phyloP scores from a whole-genome alignment of 2,113 vertebrate species.

The Atrichornis clamosus region DNA sequence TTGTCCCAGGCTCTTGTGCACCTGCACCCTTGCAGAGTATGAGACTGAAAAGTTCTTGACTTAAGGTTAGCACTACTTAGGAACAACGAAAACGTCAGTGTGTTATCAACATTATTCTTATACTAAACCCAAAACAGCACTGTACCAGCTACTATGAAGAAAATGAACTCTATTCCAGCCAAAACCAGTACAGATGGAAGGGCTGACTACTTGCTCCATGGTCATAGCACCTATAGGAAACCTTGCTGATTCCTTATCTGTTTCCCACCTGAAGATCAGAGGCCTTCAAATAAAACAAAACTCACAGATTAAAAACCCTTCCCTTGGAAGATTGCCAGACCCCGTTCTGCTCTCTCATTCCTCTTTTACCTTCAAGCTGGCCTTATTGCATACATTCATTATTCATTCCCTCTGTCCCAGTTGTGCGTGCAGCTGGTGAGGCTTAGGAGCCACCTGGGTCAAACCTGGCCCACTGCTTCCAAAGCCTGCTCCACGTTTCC shows the following conservation, averaged over 20 bases:
- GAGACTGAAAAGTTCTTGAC: neutral
- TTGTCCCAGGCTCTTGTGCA: neutral
- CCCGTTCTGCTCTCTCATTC: neutral
- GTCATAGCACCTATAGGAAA: neutral
- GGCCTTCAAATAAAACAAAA: neutral
- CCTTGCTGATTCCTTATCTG: neutral
- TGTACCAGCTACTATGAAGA: neutral
- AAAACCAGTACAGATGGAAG: neutral
- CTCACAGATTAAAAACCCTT: neutral
- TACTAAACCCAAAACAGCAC: neutral
- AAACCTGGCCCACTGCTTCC: neutral
- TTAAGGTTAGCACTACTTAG: neutral
- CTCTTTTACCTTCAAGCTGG: neutral
- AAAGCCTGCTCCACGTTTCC: neutral
- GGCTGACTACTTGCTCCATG: rapidly evolving
- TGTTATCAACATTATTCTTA: neutral
- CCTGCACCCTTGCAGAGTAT: neutral
- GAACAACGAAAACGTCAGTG: neutral
- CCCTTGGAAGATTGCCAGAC: neutral
- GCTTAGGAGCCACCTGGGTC: neutral
- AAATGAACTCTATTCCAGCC: neutral
- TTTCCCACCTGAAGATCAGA: neutral
- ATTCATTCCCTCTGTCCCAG: neutral
- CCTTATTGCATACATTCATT: neutral
- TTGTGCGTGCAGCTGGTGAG: neutral